phyloP scores from a whole-genome alignment of 2,888 invertebrate species.

The Cheilosia urbana region DNA sequence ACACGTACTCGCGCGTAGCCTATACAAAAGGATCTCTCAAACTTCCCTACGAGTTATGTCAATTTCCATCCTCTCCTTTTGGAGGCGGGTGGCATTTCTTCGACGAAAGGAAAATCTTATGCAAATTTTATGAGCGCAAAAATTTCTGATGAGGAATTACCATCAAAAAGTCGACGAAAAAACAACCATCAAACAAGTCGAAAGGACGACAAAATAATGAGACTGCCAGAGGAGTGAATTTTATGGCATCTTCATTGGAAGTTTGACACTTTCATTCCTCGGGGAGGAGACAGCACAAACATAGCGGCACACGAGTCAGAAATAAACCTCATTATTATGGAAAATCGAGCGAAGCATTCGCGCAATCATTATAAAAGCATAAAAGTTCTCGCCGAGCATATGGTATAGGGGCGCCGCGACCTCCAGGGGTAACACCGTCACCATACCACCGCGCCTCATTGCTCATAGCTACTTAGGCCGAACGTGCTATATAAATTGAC shows the following conservation, averaged over 20 bases:
- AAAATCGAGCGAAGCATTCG: conserved; percentile 67
- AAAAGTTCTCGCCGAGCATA: conserved; percentile 62
- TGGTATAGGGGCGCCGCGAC: conserved; percentile 41
- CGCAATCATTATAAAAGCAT: conserved; percentile 72
- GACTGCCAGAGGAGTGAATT: conserved; percentile 70
- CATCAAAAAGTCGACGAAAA: conserved; percentile 62
- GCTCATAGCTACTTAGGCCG: conserved; percentile 46
- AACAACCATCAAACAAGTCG: conserved; percentile 38
- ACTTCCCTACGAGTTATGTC: conserved; percentile 50
- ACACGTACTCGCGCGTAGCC: conserved; percentile 4
- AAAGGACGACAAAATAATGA: conserved; percentile 65
- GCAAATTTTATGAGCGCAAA: conserved; percentile 70
- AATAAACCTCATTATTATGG: conserved; percentile 66
- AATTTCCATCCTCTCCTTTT: conserved; percentile 32
- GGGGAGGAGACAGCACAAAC: conserved; percentile 22
- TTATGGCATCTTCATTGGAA: conserved; percentile 68
- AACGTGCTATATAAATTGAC: conserved; percentile 20
- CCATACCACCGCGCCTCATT: neutral
- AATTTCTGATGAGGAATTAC: conserved; percentile 72
- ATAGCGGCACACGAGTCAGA: conserved; percentile 2
- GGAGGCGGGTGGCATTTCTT: conserved; percentile 10
- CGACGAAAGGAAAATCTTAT: conserved; percentile 51
- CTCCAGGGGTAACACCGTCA: conserved; percentile 41
- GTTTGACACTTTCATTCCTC: conserved; percentile 67
- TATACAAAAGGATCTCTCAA: conserved; percentile 35